Conservation (phyloP, 2,113 vertebrate genomes). For the Crocuta crocuta region DNA sequence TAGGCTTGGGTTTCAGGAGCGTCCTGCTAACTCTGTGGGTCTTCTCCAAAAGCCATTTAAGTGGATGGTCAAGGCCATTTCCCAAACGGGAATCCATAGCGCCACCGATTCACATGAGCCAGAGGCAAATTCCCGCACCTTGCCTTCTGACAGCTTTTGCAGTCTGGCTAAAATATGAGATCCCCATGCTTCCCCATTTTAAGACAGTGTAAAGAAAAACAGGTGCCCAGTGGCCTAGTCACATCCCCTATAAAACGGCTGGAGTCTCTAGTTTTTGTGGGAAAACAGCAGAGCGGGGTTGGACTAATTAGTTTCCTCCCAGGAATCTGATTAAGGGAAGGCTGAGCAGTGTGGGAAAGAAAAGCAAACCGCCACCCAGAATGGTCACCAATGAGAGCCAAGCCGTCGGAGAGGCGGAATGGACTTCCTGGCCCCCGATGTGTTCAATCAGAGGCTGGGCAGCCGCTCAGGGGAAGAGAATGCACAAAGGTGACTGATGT, state of each 20-base stretch:
- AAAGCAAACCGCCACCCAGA: slow-evolving; percentile 62
- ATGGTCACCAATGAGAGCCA: background rate
- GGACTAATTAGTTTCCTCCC: slow-evolving; percentile 84
- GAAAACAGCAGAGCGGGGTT: slow-evolving; percentile 63
- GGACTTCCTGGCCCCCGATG: background rate
- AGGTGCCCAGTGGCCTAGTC: slow-evolving; percentile 75
- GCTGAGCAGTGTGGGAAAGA: slow-evolving; percentile 59
- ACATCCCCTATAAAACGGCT: slow-evolving; percentile 74
- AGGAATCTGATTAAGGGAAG: slow-evolving; percentile 79
- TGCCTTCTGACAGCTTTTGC: background rate
- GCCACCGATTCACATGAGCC: background rate
- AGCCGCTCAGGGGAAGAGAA: background rate
- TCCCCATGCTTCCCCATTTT: slow-evolving; percentile 13
- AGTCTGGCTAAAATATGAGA: background rate
- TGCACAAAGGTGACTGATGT: background rate
- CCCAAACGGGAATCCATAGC: background rate
- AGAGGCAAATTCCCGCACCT: slow-evolving; percentile 49
- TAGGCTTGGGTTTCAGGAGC: background rate
- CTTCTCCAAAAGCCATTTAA: background rate
- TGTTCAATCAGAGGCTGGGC: background rate
- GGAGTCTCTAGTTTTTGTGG: slow-evolving; percentile 80
- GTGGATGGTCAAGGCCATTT: background rate
- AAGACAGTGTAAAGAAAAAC: slow-evolving; percentile 66
- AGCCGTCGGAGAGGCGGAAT: background rate
- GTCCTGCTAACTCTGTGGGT: background rate